Percentiles rank a stretch among this genome's conserved stretches.
Evolutionary conservation across 1,140 invertebrate genomes (phyloP).

Genomic region (Drosophila nannoptera): DNA sequence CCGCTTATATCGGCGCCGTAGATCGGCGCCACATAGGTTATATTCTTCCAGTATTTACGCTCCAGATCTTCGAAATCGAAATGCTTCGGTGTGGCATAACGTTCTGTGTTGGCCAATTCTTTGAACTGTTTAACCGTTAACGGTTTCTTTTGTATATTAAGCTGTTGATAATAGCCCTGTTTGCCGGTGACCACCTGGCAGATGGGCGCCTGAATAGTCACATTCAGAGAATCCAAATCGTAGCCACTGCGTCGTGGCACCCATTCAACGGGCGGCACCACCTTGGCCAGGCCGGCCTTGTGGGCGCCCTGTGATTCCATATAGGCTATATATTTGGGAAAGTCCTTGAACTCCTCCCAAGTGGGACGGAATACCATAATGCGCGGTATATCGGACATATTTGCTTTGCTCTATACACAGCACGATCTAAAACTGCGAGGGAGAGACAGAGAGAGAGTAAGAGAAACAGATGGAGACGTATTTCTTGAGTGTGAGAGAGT

Average conservation of each 20-base stretch:
- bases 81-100: constrained; percentile 92
- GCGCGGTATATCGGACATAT: constrained; percentile 77
- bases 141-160: constrained; percentile 96
- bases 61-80: constrained; percentile 97
- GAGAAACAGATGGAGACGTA: neutral
- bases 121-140: constrained; percentile 95
- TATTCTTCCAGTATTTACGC: constrained; percentile 98
- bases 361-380: constrained; percentile 93
- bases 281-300: constrained; percentile 96
- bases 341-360: constrained; percentile 97
- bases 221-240: constrained; percentile 87
- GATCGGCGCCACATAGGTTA: constrained; percentile 93
- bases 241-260: constrained; percentile 92
- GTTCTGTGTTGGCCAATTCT: constrained; percentile 88
- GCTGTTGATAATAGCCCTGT: constrained; percentile 96
- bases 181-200: constrained; percentile 91
- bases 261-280: constrained; percentile 97
- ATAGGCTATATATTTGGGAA: constrained; percentile 92
- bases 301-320: constrained; percentile 97
- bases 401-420: constrained; percentile 22
- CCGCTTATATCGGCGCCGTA: constrained; percentile 99
- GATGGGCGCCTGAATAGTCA: constrained; percentile 95
- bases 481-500: neutral
- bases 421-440: constrained; percentile 13
- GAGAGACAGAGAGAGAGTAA: neutral